Conservation (phyloP, 1,140 invertebrate genomes). For the Apis cerana region DNA sequence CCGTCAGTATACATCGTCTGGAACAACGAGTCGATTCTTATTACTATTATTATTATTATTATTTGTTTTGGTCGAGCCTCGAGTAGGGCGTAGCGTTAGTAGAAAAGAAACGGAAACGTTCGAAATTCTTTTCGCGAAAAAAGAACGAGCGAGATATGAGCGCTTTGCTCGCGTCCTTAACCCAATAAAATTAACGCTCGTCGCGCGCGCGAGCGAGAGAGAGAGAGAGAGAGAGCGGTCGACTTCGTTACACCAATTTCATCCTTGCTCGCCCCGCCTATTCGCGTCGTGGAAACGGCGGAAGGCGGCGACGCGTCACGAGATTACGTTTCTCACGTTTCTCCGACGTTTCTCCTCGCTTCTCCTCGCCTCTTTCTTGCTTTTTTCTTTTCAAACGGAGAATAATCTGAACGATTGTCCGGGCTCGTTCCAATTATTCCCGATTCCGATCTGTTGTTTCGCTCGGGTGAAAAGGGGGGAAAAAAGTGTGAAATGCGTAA, state of each 20-base stretch:
- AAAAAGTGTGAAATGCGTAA: too few relatives aligned
- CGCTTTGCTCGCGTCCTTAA: constrained; percentile 50
- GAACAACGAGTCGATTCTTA: too few relatives aligned
- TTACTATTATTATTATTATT: too few relatives aligned
- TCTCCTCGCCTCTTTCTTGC: constrained; percentile 45
- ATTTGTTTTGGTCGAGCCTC: too few relatives aligned
- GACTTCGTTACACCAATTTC: constrained; percentile 65
- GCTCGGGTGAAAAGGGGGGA: too few relatives aligned
- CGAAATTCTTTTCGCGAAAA: constrained; percentile 34
- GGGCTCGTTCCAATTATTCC: too few relatives aligned
- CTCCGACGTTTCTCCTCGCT: constrained; percentile 53
- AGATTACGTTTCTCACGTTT: constrained; percentile 64
- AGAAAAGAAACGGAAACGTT: background rate
- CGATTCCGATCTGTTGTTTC: too few relatives aligned
- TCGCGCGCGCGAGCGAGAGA: constrained; percentile 3
- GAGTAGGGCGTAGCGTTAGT: too few relatives aligned
- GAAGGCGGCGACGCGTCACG: constrained; percentile 57
- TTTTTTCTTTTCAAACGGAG: too few relatives aligned
- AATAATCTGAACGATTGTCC: too few relatives aligned
- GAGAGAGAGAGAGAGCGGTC: constrained; percentile 1
- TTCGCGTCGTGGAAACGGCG: constrained; percentile 43
- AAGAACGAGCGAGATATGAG: constrained; percentile 22
- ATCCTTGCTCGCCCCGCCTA: constrained; percentile 49
- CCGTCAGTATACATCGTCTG: constrained; percentile 83
- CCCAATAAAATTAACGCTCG: constrained; percentile 49